Evolutionary conservation across 2,888 invertebrate species (phyloP), one percentile per base, ranked within the genome.

Genomic region (Diarsia dahlii): DNA sequence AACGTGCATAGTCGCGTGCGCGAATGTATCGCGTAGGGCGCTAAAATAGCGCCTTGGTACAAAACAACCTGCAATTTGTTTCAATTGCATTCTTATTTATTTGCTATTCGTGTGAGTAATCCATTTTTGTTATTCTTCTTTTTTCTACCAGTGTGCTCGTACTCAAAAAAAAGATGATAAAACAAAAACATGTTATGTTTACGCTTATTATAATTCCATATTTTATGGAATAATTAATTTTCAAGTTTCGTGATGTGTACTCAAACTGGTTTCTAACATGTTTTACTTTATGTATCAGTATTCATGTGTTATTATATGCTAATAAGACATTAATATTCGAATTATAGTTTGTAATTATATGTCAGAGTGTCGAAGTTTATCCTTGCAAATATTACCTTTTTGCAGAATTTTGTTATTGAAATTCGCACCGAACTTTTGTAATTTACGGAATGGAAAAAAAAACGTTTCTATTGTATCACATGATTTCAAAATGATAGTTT

Each of bases 1-100:
- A 83, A 84, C 81, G 84, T 81, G 81, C 63, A 78, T 52, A 66
- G 81, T 84, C 84, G 71, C 84, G 81, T 83, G 84, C 78, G 73
- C 69, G 45, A 69, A 80, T 74, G 60, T 60, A 65, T 28, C 5
- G 48, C 63, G 34, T 64, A 6, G 81, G 66, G 71, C 50, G 63
- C 71, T 83, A 83, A 78, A 77, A 81, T 77, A 52, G 9, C 60
- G 74, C 79, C 20, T 9, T 8, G n/a, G 3, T 34, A 15, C 12
- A 23, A 28, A 52, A n/a, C 45, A 12, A 64, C 2, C 5, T 39
- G 63, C 15, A 39, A 63, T 54, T 60, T 58, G 28, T 46, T 56
- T 46, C 48, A 10, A 48, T 64, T 62, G 12, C 23, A 52, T 67
- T 60, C 20, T 62, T 48, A 45, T 20, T 62, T 45, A 48, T 20